Evolutionary conservation across 2,113 vertebrate genomes (phyloP).

Genomic region (Atrichornis clamosus): DNA sequence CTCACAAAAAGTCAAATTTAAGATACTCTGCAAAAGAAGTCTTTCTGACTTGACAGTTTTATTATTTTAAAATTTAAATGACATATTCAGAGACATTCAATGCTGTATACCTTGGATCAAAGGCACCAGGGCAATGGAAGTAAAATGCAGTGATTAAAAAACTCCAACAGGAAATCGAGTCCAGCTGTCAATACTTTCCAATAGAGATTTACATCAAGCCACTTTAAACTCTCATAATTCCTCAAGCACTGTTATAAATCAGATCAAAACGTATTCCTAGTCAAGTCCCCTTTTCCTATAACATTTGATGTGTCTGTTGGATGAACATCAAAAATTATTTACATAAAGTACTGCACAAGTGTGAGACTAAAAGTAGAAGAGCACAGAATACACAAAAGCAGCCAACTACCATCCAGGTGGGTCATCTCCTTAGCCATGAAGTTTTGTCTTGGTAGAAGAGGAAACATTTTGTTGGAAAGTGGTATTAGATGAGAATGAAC

Average conservation of each 20-base stretch:
- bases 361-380: background rate
- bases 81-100: background rate
- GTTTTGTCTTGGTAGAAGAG: background rate
- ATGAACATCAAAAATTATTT: background rate
- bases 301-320: background rate
- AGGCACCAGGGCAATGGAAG: background rate
- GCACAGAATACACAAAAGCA: background rate
- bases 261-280: background rate
- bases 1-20: constrained; percentile 7
- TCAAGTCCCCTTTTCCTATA: background rate
- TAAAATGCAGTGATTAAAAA: background rate
- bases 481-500: background rate
- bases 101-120: background rate
- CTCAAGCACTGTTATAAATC: constrained; percentile 7
- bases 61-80: constrained; percentile 25
- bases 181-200: constrained; percentile 37
- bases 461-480: background rate
- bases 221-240: constrained; percentile 20
- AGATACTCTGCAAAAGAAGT: background rate
- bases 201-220: constrained; percentile 22
- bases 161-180: background rate
- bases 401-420: too few relatives aligned
- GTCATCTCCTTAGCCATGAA: background rate
- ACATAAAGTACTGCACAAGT: background rate
- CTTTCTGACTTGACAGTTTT: background rate